Base-by-base conservation (phyloP, 2,888 invertebrate genomes). In the Alloscopus bannaensis region DNA sequence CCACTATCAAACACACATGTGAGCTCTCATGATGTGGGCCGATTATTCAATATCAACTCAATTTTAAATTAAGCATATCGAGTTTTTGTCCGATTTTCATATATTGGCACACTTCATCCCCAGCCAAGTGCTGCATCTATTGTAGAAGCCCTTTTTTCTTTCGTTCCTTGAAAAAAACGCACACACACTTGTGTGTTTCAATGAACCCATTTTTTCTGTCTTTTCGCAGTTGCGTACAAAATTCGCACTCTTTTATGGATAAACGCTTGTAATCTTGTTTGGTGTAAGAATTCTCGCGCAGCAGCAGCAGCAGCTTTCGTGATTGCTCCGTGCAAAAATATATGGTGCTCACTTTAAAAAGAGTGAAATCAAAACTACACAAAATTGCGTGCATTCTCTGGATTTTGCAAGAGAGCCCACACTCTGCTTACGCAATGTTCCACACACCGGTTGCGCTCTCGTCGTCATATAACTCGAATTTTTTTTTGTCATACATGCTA, bases 1-100 rank as follows among this genome's bases (percentile, higher is more conserved):
- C 6, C 29, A 36, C n/a, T 31, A 59, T 59, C 31, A 59, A 18
- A 59, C 50, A 36, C 45, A 55, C 47, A 66, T 66, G 52, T n/a
- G n/a, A n/a, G n/a, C n/a, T n/a, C n/a, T n/a, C n/a, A n/a, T n/a
- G n/a, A n/a, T n/a, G n/a, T 52, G 52, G 50, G 66, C 50, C 50
- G 66, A 66, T 68, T 68, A 70, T 70, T 70, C 69, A 70, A 70
- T 70, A 70, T 70, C 69, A 70, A 59, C 47, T 70, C 59, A 70
- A 59, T 57, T 70, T 42, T 59, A 70, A 70, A 70, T 70, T 59
- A 42, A n/a, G 55, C 69, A 47, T 70, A 70, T 45, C 69, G 59
- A 70, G 59, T 70, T 59, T 70, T 70, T 70, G 42, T 24, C 59
- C 57, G 69, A 57, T 42, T 45, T 70, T 29, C 28, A 36, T 42